Conservation (phyloP, 2,113 vertebrate species). For the Eublepharis macularius region DNA sequence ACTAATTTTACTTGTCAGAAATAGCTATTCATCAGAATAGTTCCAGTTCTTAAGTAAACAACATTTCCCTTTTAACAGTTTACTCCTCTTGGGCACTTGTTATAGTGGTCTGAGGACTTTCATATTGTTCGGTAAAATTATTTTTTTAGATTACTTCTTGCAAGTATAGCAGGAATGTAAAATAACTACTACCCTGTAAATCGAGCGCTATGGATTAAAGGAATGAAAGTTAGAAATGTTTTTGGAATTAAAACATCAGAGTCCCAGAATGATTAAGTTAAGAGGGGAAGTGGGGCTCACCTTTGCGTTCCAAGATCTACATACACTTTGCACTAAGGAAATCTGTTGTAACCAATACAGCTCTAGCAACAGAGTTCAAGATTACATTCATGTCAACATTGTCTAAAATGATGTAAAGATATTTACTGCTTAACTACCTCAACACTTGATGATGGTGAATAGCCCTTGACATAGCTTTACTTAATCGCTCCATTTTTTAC, state of each 20-base stretch:
- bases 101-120: not conserved
- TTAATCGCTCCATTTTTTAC: not conserved
- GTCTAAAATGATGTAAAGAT: not conserved
- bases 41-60: not conserved
- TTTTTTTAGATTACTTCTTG: not conserved
- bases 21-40: not conserved
- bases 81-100: not conserved
- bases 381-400: not conserved
- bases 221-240: not conserved
- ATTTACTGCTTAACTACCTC: not conserved
- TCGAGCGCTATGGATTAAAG: not conserved
- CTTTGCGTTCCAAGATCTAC: not conserved
- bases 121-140: not conserved
- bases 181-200: not conserved
- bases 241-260: not conserved
- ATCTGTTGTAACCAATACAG: not conserved
- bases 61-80: not conserved
- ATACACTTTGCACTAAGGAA: not conserved
- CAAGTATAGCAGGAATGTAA: not conserved
- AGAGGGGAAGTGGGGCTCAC: too few species aligned
- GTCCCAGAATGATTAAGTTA: too few species aligned
- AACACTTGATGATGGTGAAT: not conserved
- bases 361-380: not conserved
- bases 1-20: not conserved
- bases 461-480: not conserved